Conservation (phyloP, 2,113 vertebrate species). For the Aldabrachelys gigantea region DNA sequence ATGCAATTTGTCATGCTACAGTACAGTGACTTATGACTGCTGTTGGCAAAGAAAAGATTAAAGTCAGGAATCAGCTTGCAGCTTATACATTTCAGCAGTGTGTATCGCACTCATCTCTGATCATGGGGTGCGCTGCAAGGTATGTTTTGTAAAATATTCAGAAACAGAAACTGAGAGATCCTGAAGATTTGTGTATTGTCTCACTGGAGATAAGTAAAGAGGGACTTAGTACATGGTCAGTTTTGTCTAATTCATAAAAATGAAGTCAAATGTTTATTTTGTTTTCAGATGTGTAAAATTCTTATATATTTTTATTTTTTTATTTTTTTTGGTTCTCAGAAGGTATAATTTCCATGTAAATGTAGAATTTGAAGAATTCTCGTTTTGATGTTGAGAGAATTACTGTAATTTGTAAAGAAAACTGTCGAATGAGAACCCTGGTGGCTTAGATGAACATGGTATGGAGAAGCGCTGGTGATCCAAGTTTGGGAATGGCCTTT, state of each 20-base stretch:
- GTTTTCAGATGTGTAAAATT: background rate
- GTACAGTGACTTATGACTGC: background rate
- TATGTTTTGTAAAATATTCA: conserved; percentile 2
- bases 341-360: background rate
- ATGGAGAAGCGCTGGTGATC: background rate
- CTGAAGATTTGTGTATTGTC: conserved; percentile 1
- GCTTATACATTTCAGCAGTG: background rate
- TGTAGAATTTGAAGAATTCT: background rate
- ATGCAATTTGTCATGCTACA: rapidly evolving
- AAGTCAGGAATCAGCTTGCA: background rate
- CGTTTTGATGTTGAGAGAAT: background rate
- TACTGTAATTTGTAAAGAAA: background rate
- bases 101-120: background rate
- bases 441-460: background rate
- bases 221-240: background rate
- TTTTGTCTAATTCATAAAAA: background rate
- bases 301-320: too few species aligned
- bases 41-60: rapidly evolving
- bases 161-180: conserved; percentile 2
- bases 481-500: background rate
- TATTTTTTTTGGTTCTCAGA: background rate
- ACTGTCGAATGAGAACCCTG: background rate
- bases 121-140: background rate
- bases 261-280: background rate
- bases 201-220: background rate